A percentile compares a stretch with the other conserved stretches of the same genome.
phyloP scores from a whole-genome alignment of 2,888 invertebrate genomes.

The Caenorhabditis afra region DNA sequence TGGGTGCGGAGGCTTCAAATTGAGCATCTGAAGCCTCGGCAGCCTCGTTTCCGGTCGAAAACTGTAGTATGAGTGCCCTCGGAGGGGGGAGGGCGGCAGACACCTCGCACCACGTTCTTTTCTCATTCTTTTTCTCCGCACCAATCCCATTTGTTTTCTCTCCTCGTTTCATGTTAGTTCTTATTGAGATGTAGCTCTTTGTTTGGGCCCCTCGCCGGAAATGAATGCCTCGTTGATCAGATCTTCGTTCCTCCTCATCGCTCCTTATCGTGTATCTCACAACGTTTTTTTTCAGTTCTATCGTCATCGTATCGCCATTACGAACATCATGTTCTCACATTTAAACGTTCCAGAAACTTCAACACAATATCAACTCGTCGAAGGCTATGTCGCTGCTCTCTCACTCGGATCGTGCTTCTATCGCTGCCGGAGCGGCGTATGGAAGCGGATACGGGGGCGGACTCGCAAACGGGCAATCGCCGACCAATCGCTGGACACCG shows the following conservation, averaged over 20 bases:
- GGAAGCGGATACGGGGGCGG: constrained; percentile 37
- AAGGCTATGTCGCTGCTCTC: constrained; percentile 73
- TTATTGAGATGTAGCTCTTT: neutral
- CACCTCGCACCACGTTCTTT: neutral
- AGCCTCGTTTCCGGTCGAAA: constrained; percentile 13
- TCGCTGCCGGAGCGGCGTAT: constrained; percentile 51
- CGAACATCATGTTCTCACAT: neutral
- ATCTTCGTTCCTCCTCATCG: neutral
- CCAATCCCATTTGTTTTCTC: neutral
- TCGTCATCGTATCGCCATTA: neutral
- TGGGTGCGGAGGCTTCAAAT: too few species aligned
- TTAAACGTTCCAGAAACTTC: constrained; percentile 66
- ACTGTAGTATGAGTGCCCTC: neutral
- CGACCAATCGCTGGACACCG: constrained; percentile 42
- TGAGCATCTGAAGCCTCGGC: constrained; percentile 6
- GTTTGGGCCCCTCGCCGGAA: neutral
- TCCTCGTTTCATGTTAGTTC: neutral
- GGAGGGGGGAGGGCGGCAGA: constrained; percentile 8
- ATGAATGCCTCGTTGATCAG: constrained; percentile 8
- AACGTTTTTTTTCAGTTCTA: neutral
- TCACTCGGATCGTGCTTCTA: constrained; percentile 64
- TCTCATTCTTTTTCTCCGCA: neutral
- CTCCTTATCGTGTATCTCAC: neutral
- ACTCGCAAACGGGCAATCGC: constrained; percentile 27
- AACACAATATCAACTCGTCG: constrained; percentile 78